Conservation (phyloP, 2,113 vertebrate genomes). For the Chitala chitala region DNA sequence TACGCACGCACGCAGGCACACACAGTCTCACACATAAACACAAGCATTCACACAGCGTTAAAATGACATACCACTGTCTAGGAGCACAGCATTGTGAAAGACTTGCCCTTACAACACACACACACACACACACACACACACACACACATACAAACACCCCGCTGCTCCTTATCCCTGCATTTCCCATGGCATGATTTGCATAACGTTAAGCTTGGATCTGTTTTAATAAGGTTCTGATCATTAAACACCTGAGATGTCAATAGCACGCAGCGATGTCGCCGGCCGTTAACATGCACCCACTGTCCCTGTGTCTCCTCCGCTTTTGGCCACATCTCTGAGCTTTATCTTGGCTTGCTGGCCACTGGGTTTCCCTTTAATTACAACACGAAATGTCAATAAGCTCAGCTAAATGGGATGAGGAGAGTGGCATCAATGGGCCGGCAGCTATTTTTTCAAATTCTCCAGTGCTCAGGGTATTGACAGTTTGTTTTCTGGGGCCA, state of each 20-base stretch:
- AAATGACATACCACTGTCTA: too few species aligned
- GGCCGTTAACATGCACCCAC: slow-evolving; percentile 80
- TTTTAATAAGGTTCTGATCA: slow-evolving; percentile 92
- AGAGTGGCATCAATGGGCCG: slow-evolving; percentile 85
- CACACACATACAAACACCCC: not conserved
- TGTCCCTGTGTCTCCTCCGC: slow-evolving; percentile 80
- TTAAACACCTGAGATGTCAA: slow-evolving; percentile 89
- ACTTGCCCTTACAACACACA: too few species aligned
- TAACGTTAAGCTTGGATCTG: slow-evolving; percentile 87
- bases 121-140: too few species aligned
- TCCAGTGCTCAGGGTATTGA: slow-evolving; percentile 90
- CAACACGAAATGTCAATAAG: slow-evolving; percentile 99
- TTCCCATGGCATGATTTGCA: slow-evolving; percentile 55
- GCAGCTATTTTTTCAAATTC: slow-evolving; percentile 92
- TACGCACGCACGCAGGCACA: too few species aligned
- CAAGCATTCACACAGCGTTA: too few species aligned
- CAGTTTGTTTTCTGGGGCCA: slow-evolving; percentile 91
- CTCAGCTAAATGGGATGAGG: slow-evolving; percentile 98
- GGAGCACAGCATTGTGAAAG: too few species aligned
- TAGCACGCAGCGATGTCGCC: slow-evolving; percentile 82
- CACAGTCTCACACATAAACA: too few species aligned
- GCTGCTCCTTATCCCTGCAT: slow-evolving; percentile 52
- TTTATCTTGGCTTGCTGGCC: slow-evolving; percentile 99
- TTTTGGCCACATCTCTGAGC: slow-evolving; percentile 99
- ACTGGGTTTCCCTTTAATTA: slow-evolving; percentile 99